These are phyloP conservation scores for Oreochromis niloticus DNA, from an alignment of 2,113 vertebrate genomes.

Conservation along the genomic window DNA sequence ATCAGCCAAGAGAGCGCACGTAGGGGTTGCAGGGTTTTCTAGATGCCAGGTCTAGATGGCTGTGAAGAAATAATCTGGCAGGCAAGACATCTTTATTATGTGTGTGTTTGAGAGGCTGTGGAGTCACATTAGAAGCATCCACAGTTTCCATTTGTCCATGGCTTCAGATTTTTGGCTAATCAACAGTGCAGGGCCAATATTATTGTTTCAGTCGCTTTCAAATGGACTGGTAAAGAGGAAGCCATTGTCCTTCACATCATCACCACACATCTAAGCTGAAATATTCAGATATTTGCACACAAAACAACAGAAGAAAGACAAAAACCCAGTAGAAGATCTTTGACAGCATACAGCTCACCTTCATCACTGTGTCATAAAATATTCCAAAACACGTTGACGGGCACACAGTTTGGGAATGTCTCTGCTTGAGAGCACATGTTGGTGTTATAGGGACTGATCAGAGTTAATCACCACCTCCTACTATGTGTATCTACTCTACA, in stretches of 20 bases:
- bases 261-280: constrained; percentile 6
- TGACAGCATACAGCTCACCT: not conserved
- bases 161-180: not conserved
- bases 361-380: not conserved
- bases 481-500: not conserved
- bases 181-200: constrained; percentile 46
- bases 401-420: not conserved
- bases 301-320: constrained; percentile 15
- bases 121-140: not conserved
- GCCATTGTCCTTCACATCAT: constrained; percentile 48
- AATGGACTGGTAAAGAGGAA: constrained; percentile 26
- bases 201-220: constrained; percentile 28
- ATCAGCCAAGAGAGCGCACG: not conserved
- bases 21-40: not conserved
- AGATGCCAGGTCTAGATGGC: not conserved
- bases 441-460: not conserved
- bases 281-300: constrained; percentile 32
- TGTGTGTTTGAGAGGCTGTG: not conserved
- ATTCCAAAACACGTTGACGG: constrained; percentile 6
- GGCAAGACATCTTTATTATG: constrained; percentile 12
- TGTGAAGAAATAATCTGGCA: not conserved
- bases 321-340: constrained; percentile 1
- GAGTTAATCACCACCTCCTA: not conserved
- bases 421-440: not conserved
- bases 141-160: not conserved